Percentiles rank a stretch among this genome's conserved stretches.
Evolutionary conservation across 2,113 vertebrate species (phyloP).

Genomic region (Cyanocitta stelleri): DNA sequence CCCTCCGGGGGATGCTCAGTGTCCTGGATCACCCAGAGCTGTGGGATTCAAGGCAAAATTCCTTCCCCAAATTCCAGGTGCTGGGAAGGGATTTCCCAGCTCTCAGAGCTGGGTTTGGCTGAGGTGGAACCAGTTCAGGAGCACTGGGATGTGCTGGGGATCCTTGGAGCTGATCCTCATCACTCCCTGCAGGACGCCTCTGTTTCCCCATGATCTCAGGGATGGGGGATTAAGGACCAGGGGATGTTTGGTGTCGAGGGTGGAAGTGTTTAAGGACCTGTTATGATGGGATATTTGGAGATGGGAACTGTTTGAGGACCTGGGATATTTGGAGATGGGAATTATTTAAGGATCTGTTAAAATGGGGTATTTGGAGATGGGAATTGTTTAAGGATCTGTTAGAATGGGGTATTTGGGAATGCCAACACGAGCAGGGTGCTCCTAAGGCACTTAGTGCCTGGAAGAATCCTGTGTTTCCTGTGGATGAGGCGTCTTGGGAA

Average conservation of each 20-base stretch:
- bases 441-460: not conserved
- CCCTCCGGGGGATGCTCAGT: not conserved
- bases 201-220: not conserved
- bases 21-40: not conserved
- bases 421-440: not conserved
- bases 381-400: not conserved
- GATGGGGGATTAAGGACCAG: not conserved
- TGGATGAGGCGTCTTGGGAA: not conserved
- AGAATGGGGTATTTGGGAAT: not conserved
- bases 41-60: not conserved
- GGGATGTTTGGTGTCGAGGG: not conserved
- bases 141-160: not conserved
- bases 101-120: not conserved
- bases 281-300: not conserved
- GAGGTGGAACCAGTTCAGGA: not conserved
- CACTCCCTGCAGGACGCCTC: not conserved
- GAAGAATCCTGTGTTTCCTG: fast-evolving
- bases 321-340: not conserved
- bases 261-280: not conserved
- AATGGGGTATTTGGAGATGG: not conserved
- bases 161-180: not conserved
- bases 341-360: not conserved
- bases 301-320: not conserved
- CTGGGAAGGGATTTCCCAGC: not conserved
- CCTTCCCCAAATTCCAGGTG: not conserved